Conservation (phyloP, 2,113 vertebrate species). For the Caloenas nicobarica region DNA sequence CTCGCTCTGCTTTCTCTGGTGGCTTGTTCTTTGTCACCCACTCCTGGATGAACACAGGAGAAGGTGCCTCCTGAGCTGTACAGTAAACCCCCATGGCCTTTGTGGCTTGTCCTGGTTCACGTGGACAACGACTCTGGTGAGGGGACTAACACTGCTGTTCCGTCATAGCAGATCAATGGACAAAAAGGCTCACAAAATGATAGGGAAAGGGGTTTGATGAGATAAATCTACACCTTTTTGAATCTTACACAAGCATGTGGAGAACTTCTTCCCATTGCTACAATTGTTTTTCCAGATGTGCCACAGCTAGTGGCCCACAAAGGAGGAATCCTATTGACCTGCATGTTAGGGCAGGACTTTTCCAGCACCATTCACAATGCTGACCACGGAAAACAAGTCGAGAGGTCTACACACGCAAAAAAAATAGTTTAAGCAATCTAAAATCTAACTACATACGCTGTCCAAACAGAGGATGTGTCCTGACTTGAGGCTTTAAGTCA, state of each 20-base stretch:
- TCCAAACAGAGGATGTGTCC: no score
- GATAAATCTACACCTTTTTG: not conserved
- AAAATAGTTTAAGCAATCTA: not conserved
- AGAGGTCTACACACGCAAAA: not conserved
- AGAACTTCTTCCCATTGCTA: not conserved
- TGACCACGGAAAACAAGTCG: not conserved
- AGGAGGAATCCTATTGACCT: not conserved
- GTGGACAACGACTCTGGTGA: not conserved
- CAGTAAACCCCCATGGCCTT: not conserved
- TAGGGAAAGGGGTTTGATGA: not conserved
- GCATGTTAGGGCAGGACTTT: not conserved
- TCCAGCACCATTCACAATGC: accelerated
- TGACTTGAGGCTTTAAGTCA: not conserved
- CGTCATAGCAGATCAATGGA: not conserved
- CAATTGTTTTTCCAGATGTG: not conserved
- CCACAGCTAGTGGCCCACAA: not conserved
- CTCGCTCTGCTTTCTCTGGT: not conserved
- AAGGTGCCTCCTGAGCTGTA: not conserved
- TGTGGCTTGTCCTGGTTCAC: not conserved
- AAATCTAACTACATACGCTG: not conserved
- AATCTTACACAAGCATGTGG: not conserved
- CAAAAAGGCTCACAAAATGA: not conserved
- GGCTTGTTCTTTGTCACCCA: not conserved
- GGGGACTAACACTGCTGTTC: not conserved
- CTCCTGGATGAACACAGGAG: not conserved